These are phyloP conservation scores for Carlito syrichta DNA, from an alignment of 2,113 vertebrate species.

Conservation along the genomic window DNA sequence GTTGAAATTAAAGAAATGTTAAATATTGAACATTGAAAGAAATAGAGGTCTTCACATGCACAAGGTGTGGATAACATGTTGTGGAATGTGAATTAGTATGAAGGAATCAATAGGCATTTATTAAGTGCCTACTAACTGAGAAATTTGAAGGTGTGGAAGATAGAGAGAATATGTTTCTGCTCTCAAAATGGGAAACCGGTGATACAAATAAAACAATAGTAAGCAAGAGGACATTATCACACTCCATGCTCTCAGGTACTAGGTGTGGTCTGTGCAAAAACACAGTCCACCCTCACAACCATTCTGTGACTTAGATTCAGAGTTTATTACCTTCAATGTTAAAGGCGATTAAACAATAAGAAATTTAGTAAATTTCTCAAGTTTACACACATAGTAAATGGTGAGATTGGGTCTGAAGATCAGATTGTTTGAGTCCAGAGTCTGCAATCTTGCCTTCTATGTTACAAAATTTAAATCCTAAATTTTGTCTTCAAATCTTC, in stretches of 20 bases:
- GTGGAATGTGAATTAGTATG: not conserved
- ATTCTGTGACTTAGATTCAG: not conserved
- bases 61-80: not conserved
- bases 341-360: not conserved
- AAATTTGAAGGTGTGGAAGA: not conserved
- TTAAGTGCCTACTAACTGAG: not conserved
- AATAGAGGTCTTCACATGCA: not conserved
- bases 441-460: not conserved
- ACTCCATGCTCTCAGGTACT: not conserved
- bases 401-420: not conserved
- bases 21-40: not conserved
- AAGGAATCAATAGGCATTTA: not conserved
- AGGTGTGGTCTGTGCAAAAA: not conserved
- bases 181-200: not conserved
- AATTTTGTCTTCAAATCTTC: not conserved
- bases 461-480: not conserved
- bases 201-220: not conserved
- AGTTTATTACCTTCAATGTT: not conserved
- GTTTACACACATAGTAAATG: not conserved
- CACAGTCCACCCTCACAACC: not conserved
- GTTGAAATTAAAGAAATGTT: not conserved
- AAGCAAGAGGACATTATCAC: not conserved
- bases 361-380: not conserved
- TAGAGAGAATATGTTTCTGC: not conserved
- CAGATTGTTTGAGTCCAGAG: not conserved